Base-by-base conservation (phyloP, 1,140 invertebrate species). In the Drosophila fuyamai region DNA sequence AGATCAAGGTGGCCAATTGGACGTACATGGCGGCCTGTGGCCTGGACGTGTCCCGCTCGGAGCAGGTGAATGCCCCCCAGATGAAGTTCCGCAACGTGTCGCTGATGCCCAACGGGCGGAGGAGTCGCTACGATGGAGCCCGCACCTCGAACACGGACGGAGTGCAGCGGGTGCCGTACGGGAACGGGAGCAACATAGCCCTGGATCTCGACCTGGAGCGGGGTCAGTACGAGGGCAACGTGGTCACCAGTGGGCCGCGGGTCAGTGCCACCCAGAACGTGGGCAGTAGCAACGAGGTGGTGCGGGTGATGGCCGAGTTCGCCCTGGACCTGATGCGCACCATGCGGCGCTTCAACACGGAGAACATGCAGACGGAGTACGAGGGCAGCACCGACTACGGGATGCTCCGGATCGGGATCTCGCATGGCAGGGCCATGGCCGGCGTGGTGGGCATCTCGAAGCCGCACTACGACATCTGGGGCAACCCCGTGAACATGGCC, bases 21-120 rank as follows among this genome's bases (percentile, higher is more conserved):
- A 98, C 97, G 0, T 98, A 98, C 79, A 98, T 98, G 97, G 97
- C 97, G 14, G 98, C 97, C 1, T 97, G 97, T 90, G 98, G 98
- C 2, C 93, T 98, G 38, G 96, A 97, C 81, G 95, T 96, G 0
- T 95, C 93, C 32, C 92, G 93, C 16, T 93, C 95, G 44, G 94
- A 95, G 80, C 95, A 95, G 9, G 93, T 93, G n/a, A 93, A 84
- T 38, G 83, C 92, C 40, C 93, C 94, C 8, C 71, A 93, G 44
- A 92, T 93, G 14, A 78, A 92, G 70, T 82, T 77, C 46, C 80
- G 81, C 14, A 77, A 79, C 9, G 79, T 91, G 2, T 90, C 91
- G 4, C 60, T 92, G 5, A 74, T 92, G 63, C 82, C 81, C 0
- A 92, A 86, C 66, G 93, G 86, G 8, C 60, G 92, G 4, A 66